Base-by-base conservation (phyloP, 92 coral and sea anemone species). In the Umimayanthus kanabou region DNA sequence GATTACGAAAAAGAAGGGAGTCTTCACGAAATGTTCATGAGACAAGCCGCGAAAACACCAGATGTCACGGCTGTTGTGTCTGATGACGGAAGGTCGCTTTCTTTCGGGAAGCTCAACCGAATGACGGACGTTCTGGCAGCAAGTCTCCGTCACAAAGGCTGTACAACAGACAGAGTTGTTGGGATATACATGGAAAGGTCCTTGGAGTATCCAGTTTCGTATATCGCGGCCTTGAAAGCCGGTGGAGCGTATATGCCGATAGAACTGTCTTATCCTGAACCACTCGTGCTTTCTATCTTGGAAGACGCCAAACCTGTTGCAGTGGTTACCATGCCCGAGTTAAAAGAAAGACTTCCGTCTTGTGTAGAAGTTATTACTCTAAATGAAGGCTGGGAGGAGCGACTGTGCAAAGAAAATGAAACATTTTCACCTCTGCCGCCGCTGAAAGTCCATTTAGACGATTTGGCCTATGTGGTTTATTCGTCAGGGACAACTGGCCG, bases 401-500 rank as follows among this genome's bases (percentile, higher is more conserved):
- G 91, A 58, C 66, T 93, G 3, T 67, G 72, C 69, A 84, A 85
- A 78, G 98, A 93, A 80, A 95, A 95, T 85, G 90, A 81, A 58
- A 39, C 72, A 2, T 71, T 89, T 47, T 85, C 87, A 23, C 89
- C 85, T 13, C 29, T 89, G 26, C 82, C 80, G 23, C 90, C 93
- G 42, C 82, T 90, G 25, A 72, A 82, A 43, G 89, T 93, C 5
- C 67, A 80, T 16, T 78, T 93, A 14, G 98, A 93, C 85, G 96
- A 93, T 79, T 80, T 95, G 67, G 98, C 98, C 0, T 95, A 95
- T 73, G 87, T 95, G 4, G 98, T 95, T 40, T 95, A 95, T 76
- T 95, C 98, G 1, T 95, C 98, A n/a, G 98, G 98, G 4, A 95
- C 98, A 26, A 95, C 98, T 8, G 98, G 98, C 14, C 85, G 90